These are phyloP conservation scores for Thalassarche chlororhynchos DNA, from an alignment of 2,113 vertebrate species.

Conservation along the genomic window DNA sequence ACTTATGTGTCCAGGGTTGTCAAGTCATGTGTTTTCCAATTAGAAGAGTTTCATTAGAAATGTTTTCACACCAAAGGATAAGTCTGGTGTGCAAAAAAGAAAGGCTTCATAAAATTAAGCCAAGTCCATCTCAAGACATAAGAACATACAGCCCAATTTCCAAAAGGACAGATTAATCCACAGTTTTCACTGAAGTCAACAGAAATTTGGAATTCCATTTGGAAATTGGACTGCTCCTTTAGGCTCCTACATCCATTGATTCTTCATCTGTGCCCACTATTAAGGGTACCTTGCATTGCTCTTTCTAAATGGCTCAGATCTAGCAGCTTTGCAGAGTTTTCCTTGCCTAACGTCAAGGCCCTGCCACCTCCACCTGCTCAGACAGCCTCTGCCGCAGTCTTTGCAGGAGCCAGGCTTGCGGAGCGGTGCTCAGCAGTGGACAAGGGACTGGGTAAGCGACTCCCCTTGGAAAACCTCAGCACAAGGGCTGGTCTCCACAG, in stretches of 20 bases:
- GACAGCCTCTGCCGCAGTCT: background rate
- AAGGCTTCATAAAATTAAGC: background rate
- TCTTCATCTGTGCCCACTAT: background rate
- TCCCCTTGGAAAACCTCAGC: background rate
- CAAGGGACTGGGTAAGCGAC: background rate
- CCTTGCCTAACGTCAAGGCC: too few species aligned
- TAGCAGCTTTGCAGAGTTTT: background rate
- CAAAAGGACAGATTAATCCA: background rate
- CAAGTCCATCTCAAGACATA: background rate
- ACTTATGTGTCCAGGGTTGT: background rate
- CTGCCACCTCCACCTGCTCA: fast-evolving
- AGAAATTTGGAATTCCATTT: background rate
- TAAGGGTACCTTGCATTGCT: background rate
- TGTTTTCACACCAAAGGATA: background rate
- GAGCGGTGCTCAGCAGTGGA: background rate
- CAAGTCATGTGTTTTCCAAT: background rate
- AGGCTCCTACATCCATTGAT: background rate
- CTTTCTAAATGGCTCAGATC: background rate
- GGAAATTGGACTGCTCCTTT: background rate
- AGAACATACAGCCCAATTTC: background rate
- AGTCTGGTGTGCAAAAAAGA: background rate
- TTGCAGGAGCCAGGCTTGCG: background rate
- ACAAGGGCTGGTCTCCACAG: background rate
- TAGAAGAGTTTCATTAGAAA: background rate
- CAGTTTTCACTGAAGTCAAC: background rate